phyloP scores from a whole-genome alignment of 2,797 vertebrate genomes.

The Sphenopsis melanotis region DNA sequence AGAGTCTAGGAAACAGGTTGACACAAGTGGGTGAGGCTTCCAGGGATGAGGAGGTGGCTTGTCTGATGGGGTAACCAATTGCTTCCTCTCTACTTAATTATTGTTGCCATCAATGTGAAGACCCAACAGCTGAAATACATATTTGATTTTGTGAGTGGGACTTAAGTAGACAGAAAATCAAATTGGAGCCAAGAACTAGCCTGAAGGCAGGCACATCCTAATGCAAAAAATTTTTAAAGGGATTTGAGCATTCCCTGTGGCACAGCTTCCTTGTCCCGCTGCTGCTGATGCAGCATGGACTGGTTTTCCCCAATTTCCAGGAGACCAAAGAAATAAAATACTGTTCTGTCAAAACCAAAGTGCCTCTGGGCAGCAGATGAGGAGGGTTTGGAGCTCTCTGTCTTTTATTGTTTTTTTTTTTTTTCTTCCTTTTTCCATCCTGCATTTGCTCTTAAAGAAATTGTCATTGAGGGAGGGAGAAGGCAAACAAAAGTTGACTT shows the following conservation, averaged over 20 bases:
- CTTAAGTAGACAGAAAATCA: conserved; percentile 7
- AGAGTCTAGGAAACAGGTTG: background rate
- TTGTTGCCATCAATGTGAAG: background rate
- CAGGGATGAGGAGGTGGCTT: background rate
- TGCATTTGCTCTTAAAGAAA: conserved; percentile 58
- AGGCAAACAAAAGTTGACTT: conserved; percentile 68
- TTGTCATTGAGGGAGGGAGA: conserved; percentile 31
- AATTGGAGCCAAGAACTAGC: background rate
- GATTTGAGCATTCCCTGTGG: background rate
- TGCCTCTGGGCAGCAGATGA: conserved; percentile 26
- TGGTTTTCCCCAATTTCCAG: background rate
- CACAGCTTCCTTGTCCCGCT: background rate
- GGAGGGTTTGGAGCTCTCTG: background rate
- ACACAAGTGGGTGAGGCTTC: background rate
- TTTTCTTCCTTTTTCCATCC: background rate
- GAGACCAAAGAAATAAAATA: conserved; percentile 40
- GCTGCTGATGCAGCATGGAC: background rate
- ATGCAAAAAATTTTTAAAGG: background rate
- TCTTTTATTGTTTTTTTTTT: background rate
- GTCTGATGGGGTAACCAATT: background rate
- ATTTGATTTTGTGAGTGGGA: background rate
- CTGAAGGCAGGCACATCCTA: background rate
- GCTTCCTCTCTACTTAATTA: background rate
- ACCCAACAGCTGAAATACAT: background rate
- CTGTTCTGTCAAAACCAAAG: conserved; percentile 4